A percentile compares a stretch with the other conserved stretches of the same genome.
Conservation (phyloP, 2,888 invertebrate genomes). For the Erannis defoliaria region DNA sequence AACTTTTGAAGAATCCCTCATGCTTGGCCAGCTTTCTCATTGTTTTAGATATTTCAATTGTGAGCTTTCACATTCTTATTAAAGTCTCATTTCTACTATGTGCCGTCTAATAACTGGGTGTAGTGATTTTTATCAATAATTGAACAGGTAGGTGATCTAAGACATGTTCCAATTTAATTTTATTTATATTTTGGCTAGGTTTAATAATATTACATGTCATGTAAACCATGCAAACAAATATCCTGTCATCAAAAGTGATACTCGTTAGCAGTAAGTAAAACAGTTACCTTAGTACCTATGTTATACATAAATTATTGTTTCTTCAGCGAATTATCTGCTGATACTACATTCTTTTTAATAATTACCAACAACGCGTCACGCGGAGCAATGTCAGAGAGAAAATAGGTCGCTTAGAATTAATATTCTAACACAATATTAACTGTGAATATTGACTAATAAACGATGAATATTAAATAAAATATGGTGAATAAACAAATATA, state of each 20-base stretch:
- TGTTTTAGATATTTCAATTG: too few species aligned
- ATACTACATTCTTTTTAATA: conserved; percentile 46
- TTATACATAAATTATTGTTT: conserved; percentile 18
- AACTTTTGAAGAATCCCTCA: too few species aligned
- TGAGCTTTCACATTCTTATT: too few species aligned
- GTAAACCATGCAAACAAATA: not conserved
- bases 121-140: not conserved
- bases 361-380: conserved; percentile 78
- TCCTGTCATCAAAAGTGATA: conserved; percentile 3
- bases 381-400: conserved; percentile 78
- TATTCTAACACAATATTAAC: conserved; percentile 23
- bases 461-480: not conserved
- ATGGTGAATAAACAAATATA: conserved; percentile 5
- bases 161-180: too few species aligned
- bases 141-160: not conserved
- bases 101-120: not conserved
- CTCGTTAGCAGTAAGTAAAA: conserved; percentile 1
- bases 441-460: not conserved
- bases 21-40: too few species aligned
- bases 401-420: conserved; percentile 68
- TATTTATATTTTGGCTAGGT: too few species aligned
- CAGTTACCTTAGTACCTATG: not conserved
- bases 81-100: too few species aligned
- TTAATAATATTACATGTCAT: too few species aligned
- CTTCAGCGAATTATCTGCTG: conserved; percentile 45